Evolutionary conservation across 2,797 vertebrate species (phyloP), one percentile per base, ranked within the genome.

Genomic region (Sarcophilus harrisii): DNA sequence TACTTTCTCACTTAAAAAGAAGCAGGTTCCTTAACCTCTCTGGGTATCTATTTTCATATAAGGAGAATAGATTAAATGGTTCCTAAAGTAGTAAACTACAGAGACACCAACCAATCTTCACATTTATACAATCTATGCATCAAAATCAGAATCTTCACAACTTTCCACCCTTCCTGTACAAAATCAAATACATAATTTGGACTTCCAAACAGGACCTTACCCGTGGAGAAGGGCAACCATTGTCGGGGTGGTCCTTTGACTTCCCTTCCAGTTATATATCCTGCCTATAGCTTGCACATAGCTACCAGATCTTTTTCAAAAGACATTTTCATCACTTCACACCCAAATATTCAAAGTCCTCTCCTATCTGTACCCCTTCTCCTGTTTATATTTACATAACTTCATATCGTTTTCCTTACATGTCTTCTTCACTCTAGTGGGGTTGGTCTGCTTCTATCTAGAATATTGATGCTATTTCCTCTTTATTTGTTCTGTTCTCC

Each of bases 161-260:
- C n/a, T n/a, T 73, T 38, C 66, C 16, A 55, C 66, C 5, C 16
- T 73, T 73, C n/a, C 66, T 73, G 18, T 5, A 38, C n/a, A 73
- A 95, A 97, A 57, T 11, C 54, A 91, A 92, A 96, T 73, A 59
- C 49, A 93, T 95, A 95, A 95, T 93, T 93, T 94, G 58, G 92
- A 91, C 81, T 96, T 94, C 93, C 57, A 96, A 96, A 96, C 18
- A 94, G 57, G 94, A 94, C 28, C 28, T 94, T 38, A 45, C 24
- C 96, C 24, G 55, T 96, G 49, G 57, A 96, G 95, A 96, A 95
- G 95, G 29, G 57, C 5, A 94, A 95, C 10, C 93, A 66, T 29
- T 24, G 95, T 58, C 38, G 24, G 29, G 92, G 81, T 96, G 94
- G 91, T 95, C 93, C 49, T 92, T 90, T 91, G 94, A 52, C 90